A percentile compares a stretch with the other conserved stretches of the same genome.
These are phyloP conservation scores for Lagocephalus sceleratus DNA, from an alignment of 2,797 vertebrate genomes.

Conservation along the genomic window DNA sequence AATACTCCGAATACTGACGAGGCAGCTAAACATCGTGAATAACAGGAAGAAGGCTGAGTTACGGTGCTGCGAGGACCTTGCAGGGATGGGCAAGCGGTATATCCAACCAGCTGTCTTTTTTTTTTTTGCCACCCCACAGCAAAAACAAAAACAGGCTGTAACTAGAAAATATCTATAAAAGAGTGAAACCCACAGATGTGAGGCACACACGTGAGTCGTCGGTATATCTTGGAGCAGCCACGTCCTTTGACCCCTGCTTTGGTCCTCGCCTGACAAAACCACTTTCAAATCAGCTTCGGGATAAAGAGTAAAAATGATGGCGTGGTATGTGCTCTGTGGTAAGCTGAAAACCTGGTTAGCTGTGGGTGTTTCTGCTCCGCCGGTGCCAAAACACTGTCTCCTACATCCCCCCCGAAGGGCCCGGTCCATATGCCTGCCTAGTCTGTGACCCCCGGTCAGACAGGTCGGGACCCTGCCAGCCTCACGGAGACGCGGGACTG, in stretches of 20 bases:
- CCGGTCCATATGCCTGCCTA: conserved; percentile 67
- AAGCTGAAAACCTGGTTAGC: conserved; percentile 49
- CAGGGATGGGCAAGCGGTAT: conserved; percentile 12
- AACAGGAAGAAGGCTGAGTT: neutral
- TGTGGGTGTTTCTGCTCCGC: conserved; percentile 39
- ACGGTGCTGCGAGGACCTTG: neutral
- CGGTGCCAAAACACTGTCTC: conserved; percentile 52
- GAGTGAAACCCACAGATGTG: conserved; percentile 54
- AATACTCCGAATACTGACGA: neutral
- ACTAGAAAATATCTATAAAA: conserved; percentile 50
- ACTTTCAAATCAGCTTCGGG: conserved; percentile 17
- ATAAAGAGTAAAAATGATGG: conserved; percentile 6
- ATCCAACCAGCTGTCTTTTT: conserved; percentile 49
- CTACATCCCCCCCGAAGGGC: conserved; percentile 41
- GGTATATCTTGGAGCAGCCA: conserved; percentile 45
- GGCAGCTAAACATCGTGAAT: neutral
- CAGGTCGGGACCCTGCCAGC: conserved; percentile 73
- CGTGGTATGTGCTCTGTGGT: neutral
- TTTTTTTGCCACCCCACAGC: conserved; percentile 18
- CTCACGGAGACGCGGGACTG: conserved; percentile 42
- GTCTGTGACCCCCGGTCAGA: conserved; percentile 62
- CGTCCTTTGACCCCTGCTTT: conserved; percentile 48
- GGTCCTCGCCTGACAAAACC: conserved; percentile 20
- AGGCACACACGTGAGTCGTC: too few relatives aligned
- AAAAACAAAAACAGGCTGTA: conserved; percentile 46